Percentiles rank a stretch among this genome's conserved stretches.
phyloP scores from a whole-genome alignment of 2,113 vertebrate species.

The Aplodontia rufa region DNA sequence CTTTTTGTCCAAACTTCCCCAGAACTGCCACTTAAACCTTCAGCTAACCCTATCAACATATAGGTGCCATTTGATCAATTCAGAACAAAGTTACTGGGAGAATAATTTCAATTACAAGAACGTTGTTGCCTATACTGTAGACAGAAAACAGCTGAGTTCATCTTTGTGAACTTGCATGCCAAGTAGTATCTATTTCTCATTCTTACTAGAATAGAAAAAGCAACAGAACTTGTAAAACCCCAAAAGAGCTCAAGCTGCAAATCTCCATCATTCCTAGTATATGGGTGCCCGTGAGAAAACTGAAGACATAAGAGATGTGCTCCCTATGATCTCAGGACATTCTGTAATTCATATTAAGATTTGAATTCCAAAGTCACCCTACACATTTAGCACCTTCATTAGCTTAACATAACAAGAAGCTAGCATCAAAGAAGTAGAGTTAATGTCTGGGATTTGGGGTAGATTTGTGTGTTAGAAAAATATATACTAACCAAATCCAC shows the following conservation, averaged over 20 bases:
- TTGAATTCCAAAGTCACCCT: background rate
- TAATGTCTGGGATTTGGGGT: background rate
- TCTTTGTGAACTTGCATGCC: slow-evolving; percentile 37
- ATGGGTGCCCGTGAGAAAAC: background rate
- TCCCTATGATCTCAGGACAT: background rate
- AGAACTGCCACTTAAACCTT: slow-evolving; percentile 14
- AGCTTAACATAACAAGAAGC: background rate
- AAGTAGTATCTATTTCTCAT: slow-evolving; percentile 41
- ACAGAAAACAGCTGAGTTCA: slow-evolving; percentile 17
- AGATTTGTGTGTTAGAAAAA: background rate
- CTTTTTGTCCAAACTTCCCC: background rate
- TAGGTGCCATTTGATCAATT: slow-evolving; percentile 64
- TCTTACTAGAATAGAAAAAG: slow-evolving; percentile 25
- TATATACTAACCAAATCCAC: background rate
- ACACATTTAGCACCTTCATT: background rate
- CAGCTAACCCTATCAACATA: slow-evolving; percentile 38
- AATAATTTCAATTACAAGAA: slow-evolving; percentile 66
- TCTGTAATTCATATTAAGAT: background rate
- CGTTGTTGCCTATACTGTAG: slow-evolving; percentile 16
- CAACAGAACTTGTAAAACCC: background rate
- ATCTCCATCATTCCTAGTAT: background rate
- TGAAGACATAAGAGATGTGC: background rate
- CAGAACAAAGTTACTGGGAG: slow-evolving; percentile 58
- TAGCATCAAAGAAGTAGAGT: background rate
- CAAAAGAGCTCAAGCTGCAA: background rate